These are phyloP conservation scores for Pogonomyrmex barbatus DNA, from an alignment of 1,140 invertebrate genomes.

Conservation along the genomic window DNA sequence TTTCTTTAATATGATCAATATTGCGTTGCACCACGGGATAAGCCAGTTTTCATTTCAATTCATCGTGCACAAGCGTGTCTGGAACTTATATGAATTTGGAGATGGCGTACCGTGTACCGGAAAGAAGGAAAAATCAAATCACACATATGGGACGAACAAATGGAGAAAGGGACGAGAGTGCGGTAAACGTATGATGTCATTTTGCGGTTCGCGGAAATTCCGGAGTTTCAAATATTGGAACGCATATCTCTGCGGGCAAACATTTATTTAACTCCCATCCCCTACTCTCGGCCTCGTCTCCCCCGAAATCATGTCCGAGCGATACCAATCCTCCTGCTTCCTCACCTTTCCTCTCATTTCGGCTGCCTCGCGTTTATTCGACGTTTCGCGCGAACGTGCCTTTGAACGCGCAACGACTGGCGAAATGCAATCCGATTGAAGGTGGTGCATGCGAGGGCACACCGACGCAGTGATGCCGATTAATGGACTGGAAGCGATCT, in stretches of 20 bases:
- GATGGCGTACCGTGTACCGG: not conserved
- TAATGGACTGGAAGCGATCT: conserved; percentile 55
- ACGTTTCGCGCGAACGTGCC: conserved; percentile 53
- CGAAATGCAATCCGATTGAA: conserved; percentile 57
- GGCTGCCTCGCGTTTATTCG: conserved; percentile 20
- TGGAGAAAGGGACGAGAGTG: conserved; percentile 32
- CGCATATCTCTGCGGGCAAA: conserved; percentile 66
- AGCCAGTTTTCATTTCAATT: conserved; percentile 48
- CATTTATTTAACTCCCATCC: conserved; percentile 68
- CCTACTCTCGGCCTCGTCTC: not conserved
- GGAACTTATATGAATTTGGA: not conserved
- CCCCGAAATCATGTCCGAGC: conserved; percentile 44
- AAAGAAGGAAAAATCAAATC: conserved; percentile 53
- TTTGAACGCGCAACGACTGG: conserved; percentile 19
- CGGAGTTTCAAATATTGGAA: conserved; percentile 72
- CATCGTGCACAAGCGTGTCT: not conserved
- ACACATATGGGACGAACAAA: conserved; percentile 7
- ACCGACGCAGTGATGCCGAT: conserved; percentile 41
- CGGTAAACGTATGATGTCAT: conserved; percentile 67
- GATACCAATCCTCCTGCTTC: conserved; percentile 34
- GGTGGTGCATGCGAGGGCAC: conserved; percentile 20
- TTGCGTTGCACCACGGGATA: conserved; percentile 62
- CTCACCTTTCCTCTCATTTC: conserved; percentile 27
- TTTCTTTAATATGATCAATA: conserved; percentile 61
- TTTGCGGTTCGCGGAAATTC: conserved; percentile 73